These are phyloP conservation scores for Crax fasciolata DNA, from an alignment of 2,797 vertebrate genomes.

Conservation along the genomic window DNA sequence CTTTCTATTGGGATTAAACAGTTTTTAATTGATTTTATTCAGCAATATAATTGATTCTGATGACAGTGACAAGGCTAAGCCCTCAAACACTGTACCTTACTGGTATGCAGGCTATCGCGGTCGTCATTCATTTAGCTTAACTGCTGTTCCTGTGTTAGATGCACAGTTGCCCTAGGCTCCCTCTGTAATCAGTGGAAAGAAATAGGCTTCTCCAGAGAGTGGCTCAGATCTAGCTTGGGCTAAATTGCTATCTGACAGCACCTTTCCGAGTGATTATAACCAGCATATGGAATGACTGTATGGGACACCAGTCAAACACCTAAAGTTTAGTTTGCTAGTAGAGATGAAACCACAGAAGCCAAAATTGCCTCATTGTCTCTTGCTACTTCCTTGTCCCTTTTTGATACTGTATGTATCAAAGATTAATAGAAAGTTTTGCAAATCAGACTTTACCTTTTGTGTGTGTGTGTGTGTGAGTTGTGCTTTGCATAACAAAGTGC, in stretches of 20 bases:
- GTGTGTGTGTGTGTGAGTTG: too few relatives aligned
- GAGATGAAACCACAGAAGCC: not conserved
- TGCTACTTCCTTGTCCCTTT: not conserved
- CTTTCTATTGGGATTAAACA: constrained; percentile 14
- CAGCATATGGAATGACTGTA: fast-evolving
- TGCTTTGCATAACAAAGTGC: fast-evolving
- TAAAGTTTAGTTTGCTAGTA: not conserved
- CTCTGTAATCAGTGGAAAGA: not conserved
- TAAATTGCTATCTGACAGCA: not conserved
- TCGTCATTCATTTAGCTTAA: not conserved
- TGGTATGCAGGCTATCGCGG: not conserved
- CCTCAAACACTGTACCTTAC: not conserved
- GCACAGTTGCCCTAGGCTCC: not conserved
- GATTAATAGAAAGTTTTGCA: not conserved
- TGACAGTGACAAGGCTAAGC: not conserved
- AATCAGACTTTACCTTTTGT: not conserved
- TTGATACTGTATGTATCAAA: not conserved
- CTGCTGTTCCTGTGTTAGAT: not conserved
- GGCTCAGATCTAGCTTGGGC: not conserved
- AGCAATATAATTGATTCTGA: constrained; percentile 41
- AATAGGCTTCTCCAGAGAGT: not conserved
- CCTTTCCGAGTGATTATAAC: not conserved
- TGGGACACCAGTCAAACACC: not conserved
- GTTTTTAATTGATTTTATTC: constrained; percentile 60
- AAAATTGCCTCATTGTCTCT: not conserved